A percentile compares a stretch with the other conserved stretches of the same genome.
Conservation (phyloP, 2,888 invertebrate species). For the Podabrus alpinus region DNA sequence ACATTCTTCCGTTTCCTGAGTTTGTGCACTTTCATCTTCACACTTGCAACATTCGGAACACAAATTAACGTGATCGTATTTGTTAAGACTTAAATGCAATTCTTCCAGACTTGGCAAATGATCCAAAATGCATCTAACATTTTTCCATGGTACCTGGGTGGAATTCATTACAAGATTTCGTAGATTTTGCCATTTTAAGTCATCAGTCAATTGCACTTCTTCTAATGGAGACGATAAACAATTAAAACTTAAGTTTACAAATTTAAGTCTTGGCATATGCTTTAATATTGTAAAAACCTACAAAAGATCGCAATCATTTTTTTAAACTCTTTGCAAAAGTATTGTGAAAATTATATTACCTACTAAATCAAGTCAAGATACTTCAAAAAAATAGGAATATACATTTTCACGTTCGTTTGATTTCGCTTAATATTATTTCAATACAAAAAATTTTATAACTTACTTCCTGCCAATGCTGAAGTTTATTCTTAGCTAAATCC, state of each 20-base stretch:
- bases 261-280: conserved; percentile 86
- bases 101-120: conserved; percentile 83
- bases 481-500: conserved; percentile 90
- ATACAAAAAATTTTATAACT: conserved; percentile 27
- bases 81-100: conserved; percentile 89
- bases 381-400: neutral
- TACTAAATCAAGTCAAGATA: neutral
- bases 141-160: conserved; percentile 84
- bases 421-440: neutral
- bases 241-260: conserved; percentile 92
- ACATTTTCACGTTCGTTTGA: neutral
- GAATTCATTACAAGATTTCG: conserved; percentile 85
- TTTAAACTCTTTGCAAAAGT: neutral
- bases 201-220: conserved; percentile 47
- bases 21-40: conserved; percentile 27
- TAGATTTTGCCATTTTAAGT: conserved; percentile 62
- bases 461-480: conserved; percentile 88
- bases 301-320: conserved; percentile 19
- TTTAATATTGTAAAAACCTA: conserved; percentile 84
- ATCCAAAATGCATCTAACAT: conserved; percentile 75
- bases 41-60: conserved; percentile 52
- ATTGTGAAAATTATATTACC: neutral
- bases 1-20: conserved; percentile 28
- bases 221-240: conserved; percentile 73
- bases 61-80: conserved; percentile 77